Evolutionary conservation across 2,113 vertebrate genomes (phyloP).

Genomic region (Thunnus maccoyii): DNA sequence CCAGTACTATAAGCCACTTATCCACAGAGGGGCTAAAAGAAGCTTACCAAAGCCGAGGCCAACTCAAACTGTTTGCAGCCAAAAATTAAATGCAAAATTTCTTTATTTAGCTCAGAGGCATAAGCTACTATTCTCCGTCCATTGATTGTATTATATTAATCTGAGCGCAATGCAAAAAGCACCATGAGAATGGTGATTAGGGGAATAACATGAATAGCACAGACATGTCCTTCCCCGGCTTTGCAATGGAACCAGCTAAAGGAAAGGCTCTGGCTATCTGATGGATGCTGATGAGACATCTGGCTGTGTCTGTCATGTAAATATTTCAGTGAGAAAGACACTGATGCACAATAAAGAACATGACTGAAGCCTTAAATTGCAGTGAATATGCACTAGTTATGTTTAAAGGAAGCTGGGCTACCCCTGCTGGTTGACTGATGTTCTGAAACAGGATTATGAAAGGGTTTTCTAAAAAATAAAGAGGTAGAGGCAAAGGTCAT

Average conservation of each 20-base stretch:
- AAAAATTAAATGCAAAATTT: neutral
- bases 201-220: neutral
- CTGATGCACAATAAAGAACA: neutral
- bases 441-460: slow-evolving; percentile 38
- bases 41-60: slow-evolving; percentile 17
- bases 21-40: slow-evolving; percentile 26
- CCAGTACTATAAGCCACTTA: slow-evolving; percentile 22
- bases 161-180: neutral
- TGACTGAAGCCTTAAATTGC: neutral
- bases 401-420: neutral
- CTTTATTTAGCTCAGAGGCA: slow-evolving; percentile 12
- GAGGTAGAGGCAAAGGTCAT: slow-evolving; percentile 17
- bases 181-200: neutral
- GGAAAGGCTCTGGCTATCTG: neutral
- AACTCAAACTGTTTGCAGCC: slow-evolving; percentile 16
- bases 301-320: neutral
- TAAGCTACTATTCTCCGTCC: neutral
- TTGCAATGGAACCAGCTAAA: neutral
- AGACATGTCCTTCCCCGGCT: neutral
- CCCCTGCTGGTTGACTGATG: neutral
- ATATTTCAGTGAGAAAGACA: neutral
- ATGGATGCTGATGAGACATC: neutral
- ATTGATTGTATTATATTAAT: neutral
- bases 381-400: neutral
- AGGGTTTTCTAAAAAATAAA: slow-evolving; percentile 3